These are phyloP conservation scores for Bungarus multicinctus DNA, from an alignment of 2,113 vertebrate genomes.

Conservation along the genomic window DNA sequence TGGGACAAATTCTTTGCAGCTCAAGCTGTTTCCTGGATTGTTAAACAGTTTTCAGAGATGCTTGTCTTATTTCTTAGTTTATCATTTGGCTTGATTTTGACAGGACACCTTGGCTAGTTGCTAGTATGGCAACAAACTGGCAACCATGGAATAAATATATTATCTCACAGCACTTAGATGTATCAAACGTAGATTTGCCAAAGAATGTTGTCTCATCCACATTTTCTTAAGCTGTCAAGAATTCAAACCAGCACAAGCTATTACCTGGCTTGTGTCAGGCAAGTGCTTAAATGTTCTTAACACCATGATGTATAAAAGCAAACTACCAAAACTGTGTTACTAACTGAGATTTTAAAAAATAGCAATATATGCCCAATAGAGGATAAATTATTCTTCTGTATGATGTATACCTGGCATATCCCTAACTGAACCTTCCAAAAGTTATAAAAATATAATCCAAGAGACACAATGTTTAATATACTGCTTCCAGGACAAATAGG, in stretches of 20 bases:
- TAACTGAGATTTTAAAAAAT: background rate
- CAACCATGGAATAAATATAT: background rate
- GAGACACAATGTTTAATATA: background rate
- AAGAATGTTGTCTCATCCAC: background rate
- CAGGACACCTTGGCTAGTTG: background rate
- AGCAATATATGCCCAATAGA: background rate
- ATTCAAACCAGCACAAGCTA: background rate
- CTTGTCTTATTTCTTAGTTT: background rate
- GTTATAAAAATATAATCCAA: background rate
- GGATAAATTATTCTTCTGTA: background rate
- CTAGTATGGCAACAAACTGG: background rate
- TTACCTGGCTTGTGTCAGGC: background rate
- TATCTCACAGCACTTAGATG: background rate
- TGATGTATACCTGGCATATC: background rate
- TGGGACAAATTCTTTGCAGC: background rate
- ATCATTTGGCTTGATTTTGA: background rate
- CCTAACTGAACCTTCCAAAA: background rate
- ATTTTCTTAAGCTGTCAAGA: background rate
- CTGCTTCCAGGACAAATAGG: background rate
- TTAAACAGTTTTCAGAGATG: background rate
- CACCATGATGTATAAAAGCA: background rate
- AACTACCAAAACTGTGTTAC: background rate
- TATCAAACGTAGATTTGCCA: background rate
- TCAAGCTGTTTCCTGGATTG: background rate
- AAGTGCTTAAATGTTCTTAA: background rate